These are phyloP conservation scores for Globicephala melas DNA, from an alignment of 2,113 vertebrate genomes.

Conservation along the genomic window DNA sequence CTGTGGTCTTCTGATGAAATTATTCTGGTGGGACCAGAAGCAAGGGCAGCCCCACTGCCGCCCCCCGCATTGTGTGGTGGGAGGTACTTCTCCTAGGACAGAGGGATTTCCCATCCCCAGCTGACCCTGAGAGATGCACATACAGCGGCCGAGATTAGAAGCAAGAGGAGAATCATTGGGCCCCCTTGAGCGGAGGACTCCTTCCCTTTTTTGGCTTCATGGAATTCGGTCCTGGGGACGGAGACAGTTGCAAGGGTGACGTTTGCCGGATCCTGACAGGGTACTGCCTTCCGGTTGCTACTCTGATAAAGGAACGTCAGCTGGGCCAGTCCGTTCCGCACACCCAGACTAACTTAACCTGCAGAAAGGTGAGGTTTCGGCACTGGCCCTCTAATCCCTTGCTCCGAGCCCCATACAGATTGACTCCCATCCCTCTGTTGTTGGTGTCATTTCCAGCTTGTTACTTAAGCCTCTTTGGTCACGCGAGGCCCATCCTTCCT, in stretches of 20 bases:
- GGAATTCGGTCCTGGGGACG: no score
- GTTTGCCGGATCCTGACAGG: accelerated
- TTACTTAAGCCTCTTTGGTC: not conserved
- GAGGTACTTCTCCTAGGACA: not conserved
- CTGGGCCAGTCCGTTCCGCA: accelerated
- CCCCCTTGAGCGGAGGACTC: accelerated
- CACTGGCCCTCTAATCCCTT: accelerated
- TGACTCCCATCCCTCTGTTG: accelerated
- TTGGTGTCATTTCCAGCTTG: not conserved
- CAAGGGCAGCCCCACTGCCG: no score
- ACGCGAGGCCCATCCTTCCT: accelerated
- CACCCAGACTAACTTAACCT: not conserved
- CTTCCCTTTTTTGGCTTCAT: accelerated
- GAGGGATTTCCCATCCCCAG: not conserved
- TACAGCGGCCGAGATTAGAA: accelerated
- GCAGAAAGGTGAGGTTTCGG: not conserved
- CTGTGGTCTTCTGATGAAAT: not conserved
- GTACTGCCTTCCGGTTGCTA: no score
- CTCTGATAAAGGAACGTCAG: accelerated
- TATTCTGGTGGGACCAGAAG: not conserved
- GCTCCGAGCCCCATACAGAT: accelerated
- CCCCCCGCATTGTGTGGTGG: accelerated
- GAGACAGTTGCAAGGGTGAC: accelerated
- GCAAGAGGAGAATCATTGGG: accelerated
- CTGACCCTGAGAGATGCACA: not conserved